Base-by-base conservation (phyloP, 2,888 invertebrate genomes). In the Drosophila anomalata region DNA sequence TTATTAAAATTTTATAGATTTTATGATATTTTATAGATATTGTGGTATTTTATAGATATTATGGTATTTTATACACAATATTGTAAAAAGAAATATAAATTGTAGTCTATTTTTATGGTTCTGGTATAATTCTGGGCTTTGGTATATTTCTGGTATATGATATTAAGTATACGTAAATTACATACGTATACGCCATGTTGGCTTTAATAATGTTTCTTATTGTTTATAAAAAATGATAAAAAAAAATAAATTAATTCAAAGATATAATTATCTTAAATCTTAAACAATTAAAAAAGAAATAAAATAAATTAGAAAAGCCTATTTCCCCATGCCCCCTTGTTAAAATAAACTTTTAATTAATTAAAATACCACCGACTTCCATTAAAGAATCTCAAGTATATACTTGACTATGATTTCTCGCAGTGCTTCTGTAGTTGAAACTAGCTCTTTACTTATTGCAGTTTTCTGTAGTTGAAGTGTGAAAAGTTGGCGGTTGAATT, bases 401-500 rank as follows among this genome's bases (percentile, higher is more conserved):
- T 36, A 6, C 36, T n/a, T 36, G 36, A n/a, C 5, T 17, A 1
- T 17, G 29, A 14, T 33, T 20, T 50, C 41, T 42, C 20, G n/a
- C 17, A 50, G 44, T 44, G 60, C 56, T 20, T 66, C 75, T 71
- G 86, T 75, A 83, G 83, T 79, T 83, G 78, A 29, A 36, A 61
- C 65, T 54, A 65, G 63, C 68, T 47, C 55, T 69, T 75, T 77
- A 76, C 73, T 75, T 73, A 61, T 52, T 56, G 52, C 56, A 61
- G 24, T 55, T 70, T 50, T 65, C 54, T 44, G 31, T 47, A 65
- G 65, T 82, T 83, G 59, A 76, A 65, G 58, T 79, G 77, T 79
- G 69, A 70, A 70, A 70, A 70, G 66, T 70, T 70, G 73, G 61
- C 67, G 55, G 67, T 72, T 58, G 53, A 57, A 58, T 56, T 67